These are phyloP conservation scores for Nansenia antarctica DNA, from an alignment of 2,113 vertebrate genomes.

Conservation along the genomic window DNA sequence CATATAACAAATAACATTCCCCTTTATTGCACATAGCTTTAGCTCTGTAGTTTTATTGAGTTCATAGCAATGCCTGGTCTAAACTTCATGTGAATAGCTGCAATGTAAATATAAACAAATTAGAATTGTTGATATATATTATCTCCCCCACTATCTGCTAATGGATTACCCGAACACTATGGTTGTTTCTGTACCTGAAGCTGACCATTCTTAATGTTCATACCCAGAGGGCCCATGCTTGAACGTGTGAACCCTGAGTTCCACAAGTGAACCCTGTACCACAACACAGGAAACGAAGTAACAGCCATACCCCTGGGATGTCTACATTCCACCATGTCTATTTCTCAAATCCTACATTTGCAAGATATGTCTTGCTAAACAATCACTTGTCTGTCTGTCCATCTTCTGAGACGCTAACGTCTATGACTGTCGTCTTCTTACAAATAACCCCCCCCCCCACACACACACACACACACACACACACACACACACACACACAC, in stretches of 20 bases:
- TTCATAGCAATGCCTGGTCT: too few species aligned
- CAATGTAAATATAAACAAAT: too few species aligned
- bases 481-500: background rate
- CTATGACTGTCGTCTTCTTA: background rate
- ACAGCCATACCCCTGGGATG: background rate
- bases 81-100: too few species aligned
- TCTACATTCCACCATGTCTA: background rate
- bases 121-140: too few species aligned
- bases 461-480: too few species aligned
- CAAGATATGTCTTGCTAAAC: background rate
- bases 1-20: too few species aligned
- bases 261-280: background rate
- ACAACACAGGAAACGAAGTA: background rate
- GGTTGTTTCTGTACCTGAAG: slow-evolving; percentile 51
- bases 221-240: too few species aligned
- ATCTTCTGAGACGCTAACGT: background rate
- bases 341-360: background rate
- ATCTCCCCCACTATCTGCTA: too few species aligned
- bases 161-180: too few species aligned
- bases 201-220: slow-evolving; percentile 9
- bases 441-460: too few species aligned
- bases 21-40: too few species aligned
- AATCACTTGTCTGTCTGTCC: background rate
- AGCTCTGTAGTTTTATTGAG: too few species aligned
- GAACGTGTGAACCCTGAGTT: background rate